Conservation (phyloP, 35 echinoderm and acorn worm genomes). For the Lytechinus variegatus region DNA sequence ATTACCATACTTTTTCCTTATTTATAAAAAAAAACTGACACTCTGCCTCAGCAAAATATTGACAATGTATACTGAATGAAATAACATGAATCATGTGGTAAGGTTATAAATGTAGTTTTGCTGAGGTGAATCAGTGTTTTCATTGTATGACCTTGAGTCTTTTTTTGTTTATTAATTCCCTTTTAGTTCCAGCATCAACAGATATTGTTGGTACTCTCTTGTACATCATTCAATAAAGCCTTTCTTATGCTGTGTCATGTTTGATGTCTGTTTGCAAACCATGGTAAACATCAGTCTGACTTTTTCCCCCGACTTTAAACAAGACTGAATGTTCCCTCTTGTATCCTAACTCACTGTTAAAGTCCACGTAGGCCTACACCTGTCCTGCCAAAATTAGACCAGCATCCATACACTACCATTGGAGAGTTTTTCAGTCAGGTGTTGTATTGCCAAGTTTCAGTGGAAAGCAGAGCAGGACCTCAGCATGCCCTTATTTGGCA, state of each 20-base stretch:
- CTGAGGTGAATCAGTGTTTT: background rate
- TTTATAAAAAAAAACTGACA: background rate
- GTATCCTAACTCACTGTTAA: background rate
- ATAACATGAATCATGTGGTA: background rate
- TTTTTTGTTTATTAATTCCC: background rate
- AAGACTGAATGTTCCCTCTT: background rate
- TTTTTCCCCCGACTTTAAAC: background rate
- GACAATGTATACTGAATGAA: background rate
- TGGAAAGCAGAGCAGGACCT: background rate
- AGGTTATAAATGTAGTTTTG: background rate
- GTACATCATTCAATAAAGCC: background rate
- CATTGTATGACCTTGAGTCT: background rate
- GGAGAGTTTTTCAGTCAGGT: background rate
- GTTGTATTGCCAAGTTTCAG: background rate
- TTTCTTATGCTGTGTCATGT: background rate
- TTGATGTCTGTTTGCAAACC: background rate
- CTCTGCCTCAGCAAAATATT: background rate
- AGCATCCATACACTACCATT: background rate
- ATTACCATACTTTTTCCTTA: background rate
- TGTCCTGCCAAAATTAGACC: background rate
- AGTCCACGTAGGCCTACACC: background rate
- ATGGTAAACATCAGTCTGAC: background rate
- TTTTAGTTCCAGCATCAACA: too few species aligned
- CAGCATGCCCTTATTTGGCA: background rate
- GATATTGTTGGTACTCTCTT: too few species aligned